Base-by-base conservation (phyloP, 2,113 vertebrate genomes). In the Tringa solitaria region DNA sequence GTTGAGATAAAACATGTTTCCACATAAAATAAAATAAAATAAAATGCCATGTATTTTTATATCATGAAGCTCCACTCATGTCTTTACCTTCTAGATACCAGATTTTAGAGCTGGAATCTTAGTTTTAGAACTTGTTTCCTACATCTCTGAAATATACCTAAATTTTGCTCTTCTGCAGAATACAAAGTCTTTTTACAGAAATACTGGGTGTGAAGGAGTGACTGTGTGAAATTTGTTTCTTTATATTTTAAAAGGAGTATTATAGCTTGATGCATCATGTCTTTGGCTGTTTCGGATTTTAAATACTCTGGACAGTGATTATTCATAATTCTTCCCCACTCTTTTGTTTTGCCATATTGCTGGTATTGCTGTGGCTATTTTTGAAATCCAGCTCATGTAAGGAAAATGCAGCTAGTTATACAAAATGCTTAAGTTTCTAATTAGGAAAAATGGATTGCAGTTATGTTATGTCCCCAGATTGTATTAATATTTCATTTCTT, bases 401-500 rank as follows among this genome's bases (percentile, higher is more conserved):
- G 35, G 37, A 92, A 87, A 96, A 95, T 63, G 13, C 16, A 51
- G 24, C 48, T 90, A 86, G 12, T 93, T 93, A 76, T 63, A 91
- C 23, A 84, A 92, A 97, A 91, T 85, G 13, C n/a, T 83, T 54
- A 81, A 78, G 41, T 93, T 97, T 90, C 87, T 89, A 82, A 89
- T 73, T 91, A 94, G 23, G 63, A 86, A 89, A 92, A 96, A 91
- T 17, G 19, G 88, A 86, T 73, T 89, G 28, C n/a, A 67, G 72
- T 89, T 90, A 65, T 50, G 88, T 17, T 75, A 84, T 5, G 5
- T 72, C 50, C 57, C 30, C 2, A 7, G 51, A 91, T 94, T 96
- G 63, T 94, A 93, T 95, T 93, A 94, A 94, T 96, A 95, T 93
- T 97, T 95, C 5, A 96, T 96, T 96, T 91, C 45, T 89, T 93